Percentiles rank a stretch among this genome's conserved stretches.
phyloP scores from a whole-genome alignment of 2,113 vertebrate genomes.

The Petaurus breviceps region DNA sequence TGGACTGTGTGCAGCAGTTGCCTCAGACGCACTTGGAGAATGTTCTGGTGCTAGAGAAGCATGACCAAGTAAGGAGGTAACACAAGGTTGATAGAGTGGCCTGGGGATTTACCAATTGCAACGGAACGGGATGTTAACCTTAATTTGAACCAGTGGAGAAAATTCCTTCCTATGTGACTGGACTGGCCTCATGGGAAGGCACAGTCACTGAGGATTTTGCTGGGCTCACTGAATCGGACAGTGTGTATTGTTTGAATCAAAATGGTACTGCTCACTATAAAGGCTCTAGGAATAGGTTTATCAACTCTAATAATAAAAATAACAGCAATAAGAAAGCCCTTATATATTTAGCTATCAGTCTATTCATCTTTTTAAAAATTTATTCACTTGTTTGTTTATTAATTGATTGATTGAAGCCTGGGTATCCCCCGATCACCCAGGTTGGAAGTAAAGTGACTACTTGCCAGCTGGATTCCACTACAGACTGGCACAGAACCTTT shows the following conservation, averaged over 20 bases:
- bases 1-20: slow-evolving; percentile 26
- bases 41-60: slow-evolving; percentile 55
- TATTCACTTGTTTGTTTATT: neutral
- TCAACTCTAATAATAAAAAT: neutral
- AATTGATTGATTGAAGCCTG: neutral
- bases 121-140: slow-evolving; percentile 52
- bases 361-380: neutral
- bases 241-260: slow-evolving; percentile 51
- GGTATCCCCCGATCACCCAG: neutral
- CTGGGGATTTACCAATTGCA: slow-evolving; percentile 5
- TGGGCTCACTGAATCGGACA: neutral
- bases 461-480: neutral
- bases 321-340: neutral
- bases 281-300: slow-evolving; percentile 8
- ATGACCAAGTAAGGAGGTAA: slow-evolving; percentile 61
- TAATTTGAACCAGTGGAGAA: slow-evolving; percentile 56
- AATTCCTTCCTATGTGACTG: slow-evolving; percentile 75
- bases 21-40: slow-evolving; percentile 55
- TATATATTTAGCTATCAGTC: neutral
- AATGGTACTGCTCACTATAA: slow-evolving; percentile 43
- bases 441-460: neutral
- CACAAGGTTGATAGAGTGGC: neutral
- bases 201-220: slow-evolving; percentile 10
- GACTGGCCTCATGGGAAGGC: slow-evolving; percentile 19
- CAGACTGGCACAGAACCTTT: neutral